A percentile compares a stretch with the other conserved stretches of the same genome.
These are phyloP conservation scores for Campylomormyrus numenius DNA, from an alignment of 2,113 vertebrate species.

Conservation along the genomic window DNA sequence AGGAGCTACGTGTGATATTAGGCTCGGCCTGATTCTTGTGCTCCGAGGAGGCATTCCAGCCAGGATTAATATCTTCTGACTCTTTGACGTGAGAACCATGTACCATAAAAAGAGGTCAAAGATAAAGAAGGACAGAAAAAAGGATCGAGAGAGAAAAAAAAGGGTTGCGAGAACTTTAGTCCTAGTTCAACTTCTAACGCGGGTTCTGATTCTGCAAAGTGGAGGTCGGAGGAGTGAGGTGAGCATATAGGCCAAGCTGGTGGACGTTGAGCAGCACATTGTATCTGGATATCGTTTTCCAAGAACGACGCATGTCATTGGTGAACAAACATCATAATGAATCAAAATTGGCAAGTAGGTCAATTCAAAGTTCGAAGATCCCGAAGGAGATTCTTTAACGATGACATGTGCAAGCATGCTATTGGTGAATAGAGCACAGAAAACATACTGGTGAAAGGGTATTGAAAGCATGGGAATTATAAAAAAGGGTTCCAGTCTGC, in stretches of 20 bases:
- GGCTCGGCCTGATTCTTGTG: constrained; percentile 21
- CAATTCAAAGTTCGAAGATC: not conserved
- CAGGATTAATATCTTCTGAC: constrained; percentile 24
- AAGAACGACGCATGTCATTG: not conserved
- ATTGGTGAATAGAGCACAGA: not conserved
- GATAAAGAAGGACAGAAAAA: constrained; percentile 1
- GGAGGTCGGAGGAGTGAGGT: not conserved
- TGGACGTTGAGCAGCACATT: not conserved
- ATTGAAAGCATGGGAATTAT: not conserved
- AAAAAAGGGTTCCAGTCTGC: not conserved
- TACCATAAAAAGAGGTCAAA: constrained; percentile 17
- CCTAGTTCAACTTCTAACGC: not conserved
- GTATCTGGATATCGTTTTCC: not conserved
- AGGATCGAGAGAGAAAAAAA: not conserved
- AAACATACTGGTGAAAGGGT: not conserved
- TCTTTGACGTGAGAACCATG: constrained; percentile 20
- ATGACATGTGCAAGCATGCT: not conserved
- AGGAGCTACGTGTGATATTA: constrained; percentile 19
- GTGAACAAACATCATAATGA: not conserved
- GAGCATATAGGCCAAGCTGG: not conserved
- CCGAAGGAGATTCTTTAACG: not conserved
- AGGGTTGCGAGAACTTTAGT: not conserved
- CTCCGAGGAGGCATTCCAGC: constrained; percentile 16
- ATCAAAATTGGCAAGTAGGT: not conserved
- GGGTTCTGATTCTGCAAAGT: not conserved